Conservation (phyloP, 2,797 vertebrate species). For the Setipinna tenuifilis region DNA sequence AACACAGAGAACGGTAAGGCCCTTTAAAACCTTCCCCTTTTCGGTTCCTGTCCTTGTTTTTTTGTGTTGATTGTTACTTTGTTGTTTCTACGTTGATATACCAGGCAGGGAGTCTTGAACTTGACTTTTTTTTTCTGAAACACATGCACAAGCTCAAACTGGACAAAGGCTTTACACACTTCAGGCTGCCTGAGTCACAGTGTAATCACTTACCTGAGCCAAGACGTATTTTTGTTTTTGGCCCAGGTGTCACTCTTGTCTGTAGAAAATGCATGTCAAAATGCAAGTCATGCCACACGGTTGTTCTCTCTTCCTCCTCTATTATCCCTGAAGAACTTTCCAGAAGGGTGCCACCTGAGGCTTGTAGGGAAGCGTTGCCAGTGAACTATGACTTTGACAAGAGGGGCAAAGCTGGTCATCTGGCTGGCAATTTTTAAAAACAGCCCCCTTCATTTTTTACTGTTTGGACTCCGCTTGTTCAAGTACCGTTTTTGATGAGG, state of each 20-base stretch:
- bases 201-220: slow-evolving; percentile 1
- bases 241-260: not conserved
- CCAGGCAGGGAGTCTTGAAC: not conserved
- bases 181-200: slow-evolving; percentile 8
- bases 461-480: not conserved
- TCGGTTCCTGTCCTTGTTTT: not conserved
- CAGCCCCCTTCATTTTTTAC: not conserved
- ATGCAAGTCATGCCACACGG: not conserved
- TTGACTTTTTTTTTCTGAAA: not conserved
- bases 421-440: not conserved
- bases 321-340: not conserved
- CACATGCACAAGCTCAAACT: not conserved
- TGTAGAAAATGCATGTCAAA: not conserved
- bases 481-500: not conserved
- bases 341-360: not conserved
- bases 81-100: not conserved
- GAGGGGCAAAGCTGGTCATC: not conserved
- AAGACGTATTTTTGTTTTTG: not conserved
- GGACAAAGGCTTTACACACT: not conserved
- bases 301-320: not conserved
- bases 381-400: not conserved
- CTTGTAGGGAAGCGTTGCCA: not conserved
- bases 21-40: not conserved
- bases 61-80: not conserved
- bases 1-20: slow-evolving; percentile 92